phyloP scores from a whole-genome alignment of 2,888 invertebrate species.

The Coelogynopora nodosa region DNA sequence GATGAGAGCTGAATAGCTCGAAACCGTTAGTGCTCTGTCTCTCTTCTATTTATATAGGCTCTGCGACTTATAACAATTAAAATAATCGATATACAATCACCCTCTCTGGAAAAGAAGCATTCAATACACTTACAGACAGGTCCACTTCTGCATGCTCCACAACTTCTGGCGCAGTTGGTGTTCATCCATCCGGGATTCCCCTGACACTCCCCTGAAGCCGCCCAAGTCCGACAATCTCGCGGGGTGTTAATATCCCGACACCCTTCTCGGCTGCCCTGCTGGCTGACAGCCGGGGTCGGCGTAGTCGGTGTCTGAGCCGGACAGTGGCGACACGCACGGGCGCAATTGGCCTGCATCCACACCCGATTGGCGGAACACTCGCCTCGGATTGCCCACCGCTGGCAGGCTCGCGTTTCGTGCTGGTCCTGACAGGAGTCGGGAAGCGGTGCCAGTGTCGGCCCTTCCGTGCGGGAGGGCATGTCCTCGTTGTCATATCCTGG shows the following conservation, averaged over 20 bases:
- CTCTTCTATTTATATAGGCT: no score
- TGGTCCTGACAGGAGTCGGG: background rate
- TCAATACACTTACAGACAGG: background rate
- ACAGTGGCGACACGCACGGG: conserved; percentile 11
- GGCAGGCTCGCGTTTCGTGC: background rate
- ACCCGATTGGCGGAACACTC: conserved; percentile 8
- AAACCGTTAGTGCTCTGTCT: no score
- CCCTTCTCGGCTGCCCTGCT: background rate
- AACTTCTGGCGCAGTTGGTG: background rate
- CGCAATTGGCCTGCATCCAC: conserved; percentile 22
- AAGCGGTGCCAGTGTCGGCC: background rate
- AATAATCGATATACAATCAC: no score
- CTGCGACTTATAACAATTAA: no score
- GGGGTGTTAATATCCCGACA: background rate
- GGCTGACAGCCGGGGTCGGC: no score
- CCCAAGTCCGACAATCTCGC: background rate
- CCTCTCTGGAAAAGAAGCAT: no score
- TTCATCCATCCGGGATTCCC: conserved; percentile 22
- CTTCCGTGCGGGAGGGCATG: background rate
- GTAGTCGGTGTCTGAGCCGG: background rate
- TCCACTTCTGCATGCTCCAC: background rate
- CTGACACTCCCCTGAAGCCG: background rate
- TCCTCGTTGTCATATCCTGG: background rate
- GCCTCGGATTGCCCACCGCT: background rate
- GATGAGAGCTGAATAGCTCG: no score